Evolutionary conservation across 2,797 vertebrate species (phyloP).

Genomic region (Octomys mimax): DNA sequence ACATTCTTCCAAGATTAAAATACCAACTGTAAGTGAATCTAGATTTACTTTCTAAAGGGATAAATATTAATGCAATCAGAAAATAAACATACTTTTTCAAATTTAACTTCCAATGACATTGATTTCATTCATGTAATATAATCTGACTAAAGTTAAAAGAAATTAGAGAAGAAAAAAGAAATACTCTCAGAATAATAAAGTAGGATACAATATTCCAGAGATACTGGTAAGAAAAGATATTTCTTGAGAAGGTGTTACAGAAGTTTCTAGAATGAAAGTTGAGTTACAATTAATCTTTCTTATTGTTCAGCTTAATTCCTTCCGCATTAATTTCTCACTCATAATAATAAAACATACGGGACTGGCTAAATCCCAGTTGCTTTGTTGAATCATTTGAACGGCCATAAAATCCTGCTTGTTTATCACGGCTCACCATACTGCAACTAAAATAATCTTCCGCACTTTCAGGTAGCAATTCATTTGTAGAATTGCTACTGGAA

Average conservation of each 20-base stretch:
- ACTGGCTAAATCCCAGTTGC: accelerated
- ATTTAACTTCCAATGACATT: neutral
- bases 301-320: neutral
- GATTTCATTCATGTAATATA: neutral
- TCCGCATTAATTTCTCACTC: neutral
- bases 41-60: neutral
- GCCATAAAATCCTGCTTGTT: accelerated
- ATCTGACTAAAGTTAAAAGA: neutral
- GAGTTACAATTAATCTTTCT: accelerated
- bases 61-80: neutral
- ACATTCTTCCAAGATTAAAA: neutral
- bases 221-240: neutral
- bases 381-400: neutral
- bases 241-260: accelerated
- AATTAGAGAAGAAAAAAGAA: neutral
- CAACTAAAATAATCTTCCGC: accelerated
- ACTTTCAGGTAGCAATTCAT: neutral
- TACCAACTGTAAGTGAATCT: neutral
- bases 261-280: neutral
- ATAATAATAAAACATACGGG: neutral
- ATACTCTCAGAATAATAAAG: neutral
- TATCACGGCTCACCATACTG: accelerated
- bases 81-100: neutral
- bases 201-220: accelerated
- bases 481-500: accelerated